Evolutionary conservation across 2,113 vertebrate species (phyloP).

Genomic region (Rhineura floridana): DNA sequence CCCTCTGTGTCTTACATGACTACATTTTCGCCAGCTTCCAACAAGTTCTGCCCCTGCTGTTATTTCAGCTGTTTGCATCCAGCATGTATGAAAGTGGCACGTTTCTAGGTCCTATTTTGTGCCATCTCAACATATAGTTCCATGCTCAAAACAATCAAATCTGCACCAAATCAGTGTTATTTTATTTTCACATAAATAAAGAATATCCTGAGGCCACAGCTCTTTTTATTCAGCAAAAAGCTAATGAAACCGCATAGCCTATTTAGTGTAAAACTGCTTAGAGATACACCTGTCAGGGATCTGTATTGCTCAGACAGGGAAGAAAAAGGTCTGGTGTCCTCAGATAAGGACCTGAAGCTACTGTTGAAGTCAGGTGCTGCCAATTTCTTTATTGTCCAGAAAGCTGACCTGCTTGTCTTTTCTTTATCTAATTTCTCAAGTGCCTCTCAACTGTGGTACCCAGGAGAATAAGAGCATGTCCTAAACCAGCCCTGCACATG

Average conservation of each 20-base stretch:
- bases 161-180: constrained; percentile 1
- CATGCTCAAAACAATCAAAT: neutral
- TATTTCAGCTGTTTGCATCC: neutral
- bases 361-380: neutral
- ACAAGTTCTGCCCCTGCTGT: neutral
- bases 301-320: neutral
- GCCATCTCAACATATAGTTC: neutral
- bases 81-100: neutral
- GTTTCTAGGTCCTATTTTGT: neutral
- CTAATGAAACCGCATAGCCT: neutral
- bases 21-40: too few relatives aligned
- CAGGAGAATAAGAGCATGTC: neutral
- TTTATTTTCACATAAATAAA: constrained; percentile 7
- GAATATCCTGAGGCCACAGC: neutral
- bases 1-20: too few relatives aligned
- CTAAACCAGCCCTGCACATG: neutral
- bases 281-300: constrained; percentile 11
- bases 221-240: constrained; percentile 3
- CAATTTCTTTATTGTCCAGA: neutral
- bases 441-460: neutral
- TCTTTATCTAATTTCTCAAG: neutral
- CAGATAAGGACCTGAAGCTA: neutral
- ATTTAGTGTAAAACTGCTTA: neutral
- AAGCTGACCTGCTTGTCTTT: neutral
- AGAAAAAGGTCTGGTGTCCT: neutral